Evolutionary conservation across 2,113 vertebrate genomes (phyloP).

Genomic region (Eleginops maclovinus): DNA sequence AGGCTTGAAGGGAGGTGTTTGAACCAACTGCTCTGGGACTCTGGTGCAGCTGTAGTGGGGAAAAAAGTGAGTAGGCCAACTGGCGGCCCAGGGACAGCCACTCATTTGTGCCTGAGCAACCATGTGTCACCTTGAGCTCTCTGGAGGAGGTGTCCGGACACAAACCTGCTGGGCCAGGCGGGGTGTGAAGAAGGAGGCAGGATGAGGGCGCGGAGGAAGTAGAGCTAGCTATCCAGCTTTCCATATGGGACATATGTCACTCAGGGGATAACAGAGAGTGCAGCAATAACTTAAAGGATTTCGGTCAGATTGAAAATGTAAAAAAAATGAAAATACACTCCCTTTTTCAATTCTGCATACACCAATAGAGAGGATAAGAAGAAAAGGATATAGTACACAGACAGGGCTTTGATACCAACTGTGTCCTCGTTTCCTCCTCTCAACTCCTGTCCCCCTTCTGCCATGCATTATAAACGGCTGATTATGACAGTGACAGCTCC

Average conservation of each 20-base stretch:
- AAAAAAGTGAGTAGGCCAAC: slow-evolving; percentile 27
- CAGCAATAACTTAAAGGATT: slow-evolving; percentile 31
- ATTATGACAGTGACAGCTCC: slow-evolving; percentile 79
- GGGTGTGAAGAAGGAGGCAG: slow-evolving; percentile 62
- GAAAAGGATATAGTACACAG: slow-evolving; percentile 59
- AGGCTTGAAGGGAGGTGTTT: slow-evolving; percentile 18
- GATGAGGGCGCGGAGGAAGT: slow-evolving; percentile 48
- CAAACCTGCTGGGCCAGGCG: slow-evolving; percentile 71
- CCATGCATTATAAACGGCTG: slow-evolving; percentile 79
- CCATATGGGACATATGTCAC: slow-evolving; percentile 47
- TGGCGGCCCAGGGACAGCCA: slow-evolving; percentile 46
- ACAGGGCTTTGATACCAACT: slow-evolving; percentile 68
- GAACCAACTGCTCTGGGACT: slow-evolving; percentile 38
- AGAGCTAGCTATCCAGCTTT: slow-evolving; percentile 39
- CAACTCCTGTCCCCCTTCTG: slow-evolving; percentile 70
- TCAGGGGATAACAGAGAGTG: slow-evolving; percentile 33
- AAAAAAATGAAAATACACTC: slow-evolving; percentile 8
- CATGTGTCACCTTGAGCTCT: slow-evolving; percentile 78
- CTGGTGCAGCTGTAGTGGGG: background rate
- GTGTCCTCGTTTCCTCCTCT: slow-evolving; percentile 73
- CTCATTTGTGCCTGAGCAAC: slow-evolving; percentile 66
- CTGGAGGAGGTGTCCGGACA: slow-evolving; percentile 67
- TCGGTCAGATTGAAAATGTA: slow-evolving; percentile 13
- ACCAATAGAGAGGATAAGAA: slow-evolving; percentile 58
- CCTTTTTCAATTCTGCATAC: slow-evolving; percentile 26